Base-by-base conservation (phyloP, 2,888 invertebrate species). In the Netelia fuscicornis region DNA sequence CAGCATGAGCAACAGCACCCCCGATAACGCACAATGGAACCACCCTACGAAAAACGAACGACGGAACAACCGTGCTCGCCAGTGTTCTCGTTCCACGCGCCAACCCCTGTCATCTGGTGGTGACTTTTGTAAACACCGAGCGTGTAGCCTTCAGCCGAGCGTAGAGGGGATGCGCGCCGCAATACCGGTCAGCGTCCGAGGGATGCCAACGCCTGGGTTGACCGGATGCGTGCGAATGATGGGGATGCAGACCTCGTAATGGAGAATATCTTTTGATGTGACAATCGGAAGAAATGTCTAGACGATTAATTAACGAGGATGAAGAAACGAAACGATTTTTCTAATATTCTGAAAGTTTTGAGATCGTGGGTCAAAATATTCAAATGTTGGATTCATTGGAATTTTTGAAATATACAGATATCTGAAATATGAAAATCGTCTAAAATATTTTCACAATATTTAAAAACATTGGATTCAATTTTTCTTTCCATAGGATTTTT, bases 71-170 rank as follows among this genome's bases (percentile, higher is more conserved):
- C 71, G 70, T 11, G 10, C 72, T 37, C 60, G 74, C 52, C 81
- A 79, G 60, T 71, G 79, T 80, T 82, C 87, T 88, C 87, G 37
- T 89, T 88, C 89, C 87, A 87, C 89, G 89, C 87, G 88, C 86
- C 91, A 23, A 17, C 90, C 90, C 90, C 87, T 89, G 93, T 93
- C 92, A 92, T 93, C 93, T 93, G 93, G 88, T 89, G 91, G 91
- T 93, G 93, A 93, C 93, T 93, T 93, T 92, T 89, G 92, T 93
- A 92, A 93, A 93, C 92, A 93, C 87, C 87, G 87, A 85, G 83
- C 48, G 64, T 79, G 84, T 74, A 75, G 54, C 54, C 67, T n/a
- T n/a, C 44, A 11, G n/a, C 2, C 72, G 56, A n/a, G 52, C 37
- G 52, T 11, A 74, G 54, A 17, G 67, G 65, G 71, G 20, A 60